Evolutionary conservation across 2,888 invertebrate species (phyloP).

Genomic region (Macropis europaea): DNA sequence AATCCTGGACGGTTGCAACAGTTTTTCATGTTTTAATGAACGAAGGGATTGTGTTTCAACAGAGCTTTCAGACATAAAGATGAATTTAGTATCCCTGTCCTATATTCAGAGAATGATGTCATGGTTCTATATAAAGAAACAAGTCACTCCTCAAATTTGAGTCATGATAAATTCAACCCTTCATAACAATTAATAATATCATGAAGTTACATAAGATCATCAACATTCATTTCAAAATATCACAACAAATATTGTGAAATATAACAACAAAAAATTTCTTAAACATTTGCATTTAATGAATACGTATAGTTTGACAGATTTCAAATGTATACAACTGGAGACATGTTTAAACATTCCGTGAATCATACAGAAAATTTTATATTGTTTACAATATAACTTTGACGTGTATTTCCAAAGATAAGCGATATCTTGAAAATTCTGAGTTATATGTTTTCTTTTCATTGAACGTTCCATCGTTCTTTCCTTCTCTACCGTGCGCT

Average conservation of each 20-base stretch:
- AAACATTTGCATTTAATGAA: neutral
- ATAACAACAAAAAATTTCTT: too few relatives aligned
- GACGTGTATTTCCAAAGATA: neutral
- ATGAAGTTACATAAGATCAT: neutral
- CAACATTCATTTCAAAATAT: neutral
- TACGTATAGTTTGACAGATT: neutral
- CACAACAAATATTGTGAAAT: neutral
- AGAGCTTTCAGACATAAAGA: conserved; percentile 43
- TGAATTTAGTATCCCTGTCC: conserved; percentile 50
- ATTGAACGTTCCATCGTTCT: neutral
- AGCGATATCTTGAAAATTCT: neutral
- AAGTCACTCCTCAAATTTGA: conserved; percentile 43
- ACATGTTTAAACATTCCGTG: neutral
- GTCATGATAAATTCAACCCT: conserved; percentile 19
- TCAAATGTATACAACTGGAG: conserved; percentile 2
- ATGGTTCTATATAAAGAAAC: conserved; percentile 64
- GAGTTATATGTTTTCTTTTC: neutral
- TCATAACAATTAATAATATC: conserved; percentile 10
- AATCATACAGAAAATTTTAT: neutral
- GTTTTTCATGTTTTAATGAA: conserved; percentile 1
- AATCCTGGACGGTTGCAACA: neutral
- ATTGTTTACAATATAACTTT: neutral
- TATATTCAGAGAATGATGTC: conserved; percentile 63
- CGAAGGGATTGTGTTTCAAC: conserved; percentile 49
- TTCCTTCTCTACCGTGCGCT: neutral